These are phyloP conservation scores for Kradibia gibbosae DNA, from an alignment of 1,140 invertebrate genomes.

Conservation along the genomic window DNA sequence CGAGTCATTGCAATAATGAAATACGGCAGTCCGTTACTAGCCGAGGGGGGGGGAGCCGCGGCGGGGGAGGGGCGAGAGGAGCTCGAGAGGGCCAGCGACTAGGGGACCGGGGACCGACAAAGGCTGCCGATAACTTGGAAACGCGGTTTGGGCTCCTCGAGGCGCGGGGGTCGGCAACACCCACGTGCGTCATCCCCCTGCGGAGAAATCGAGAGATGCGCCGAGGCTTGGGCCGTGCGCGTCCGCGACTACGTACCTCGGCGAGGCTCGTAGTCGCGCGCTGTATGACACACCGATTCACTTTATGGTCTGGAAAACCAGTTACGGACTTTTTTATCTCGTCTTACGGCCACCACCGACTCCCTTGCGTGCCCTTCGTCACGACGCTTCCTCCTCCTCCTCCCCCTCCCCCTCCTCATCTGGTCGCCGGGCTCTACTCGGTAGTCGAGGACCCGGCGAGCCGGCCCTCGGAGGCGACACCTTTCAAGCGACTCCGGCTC, in stretches of 20 bases:
- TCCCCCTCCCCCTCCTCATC: not conserved
- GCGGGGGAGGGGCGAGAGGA: not conserved
- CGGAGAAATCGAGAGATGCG: not conserved
- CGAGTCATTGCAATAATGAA: constrained; percentile 23
- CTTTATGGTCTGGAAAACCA: constrained; percentile 30
- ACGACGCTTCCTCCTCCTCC: not conserved
- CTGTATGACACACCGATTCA: constrained; percentile 8
- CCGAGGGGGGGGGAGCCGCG: not conserved
- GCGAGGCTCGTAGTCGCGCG: not conserved
- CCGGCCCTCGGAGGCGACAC: not conserved
- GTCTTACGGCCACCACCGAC: not conserved
- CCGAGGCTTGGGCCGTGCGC: not conserved
- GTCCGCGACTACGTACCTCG: not conserved
- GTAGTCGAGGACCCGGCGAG: not conserved
- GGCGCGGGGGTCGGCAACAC: not conserved
- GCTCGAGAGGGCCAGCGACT: not conserved
- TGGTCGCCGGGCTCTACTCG: not conserved
- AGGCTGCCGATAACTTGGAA: too few species aligned
- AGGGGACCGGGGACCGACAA: not conserved
- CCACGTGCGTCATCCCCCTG: not conserved
- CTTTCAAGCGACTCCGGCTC: not conserved
- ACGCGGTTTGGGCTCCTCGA: too few species aligned
- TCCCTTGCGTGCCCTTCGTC: not conserved
- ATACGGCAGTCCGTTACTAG: constrained; percentile 14
- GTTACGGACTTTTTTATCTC: constrained; percentile 29